Evolutionary conservation across 2,797 vertebrate genomes (phyloP), one percentile per base, ranked within the genome.

Genomic region (Naso thynnoides): DNA sequence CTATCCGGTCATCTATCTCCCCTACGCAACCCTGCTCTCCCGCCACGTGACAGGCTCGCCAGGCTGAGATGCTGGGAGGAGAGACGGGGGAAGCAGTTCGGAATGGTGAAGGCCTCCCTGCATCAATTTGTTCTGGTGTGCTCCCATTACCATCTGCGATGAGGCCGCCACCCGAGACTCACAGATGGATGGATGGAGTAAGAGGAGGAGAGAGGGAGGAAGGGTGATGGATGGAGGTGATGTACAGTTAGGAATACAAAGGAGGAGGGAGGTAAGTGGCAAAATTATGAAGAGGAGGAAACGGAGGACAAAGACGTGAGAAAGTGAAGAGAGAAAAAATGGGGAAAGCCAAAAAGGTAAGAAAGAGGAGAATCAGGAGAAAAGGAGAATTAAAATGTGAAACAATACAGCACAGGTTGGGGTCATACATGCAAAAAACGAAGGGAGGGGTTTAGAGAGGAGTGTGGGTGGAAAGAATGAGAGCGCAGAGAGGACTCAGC

Each of bases 101-200:
- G 76, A 55, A 85, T 72, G 55, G 67, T 45, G 21, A 79, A 61
- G 77, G 83, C 75, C 75, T 81, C 76, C 78, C 64, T 3, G 48
- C 76, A 76, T 79, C 60, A 81, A 85, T 89, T 83, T 86, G 79
- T 84, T 84, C 78, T 77, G 73, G 68, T 78, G 84, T 36, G 60
- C 75, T 73, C 79, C 77, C 78, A 71, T 90, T 81, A 82, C 85
- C 88, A 85, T 89, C 87, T 89, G 87, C 16, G 58, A 86, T 69
- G 63, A 84, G 79, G 62, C 56, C 36, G 36, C 80, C 81, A 79
- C 76, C 79, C 39, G 74, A 82, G 84, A 80, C 81, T 70, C 71
- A 45, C 82, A 87, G 89, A 91, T 85, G 86, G 82, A 91, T 84
- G 75, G 82, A 66, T 42, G 14, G 78, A 65, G 66, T 33, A 50